Evolutionary conservation across 2,113 vertebrate genomes (phyloP).

Genomic region (Progne subis): DNA sequence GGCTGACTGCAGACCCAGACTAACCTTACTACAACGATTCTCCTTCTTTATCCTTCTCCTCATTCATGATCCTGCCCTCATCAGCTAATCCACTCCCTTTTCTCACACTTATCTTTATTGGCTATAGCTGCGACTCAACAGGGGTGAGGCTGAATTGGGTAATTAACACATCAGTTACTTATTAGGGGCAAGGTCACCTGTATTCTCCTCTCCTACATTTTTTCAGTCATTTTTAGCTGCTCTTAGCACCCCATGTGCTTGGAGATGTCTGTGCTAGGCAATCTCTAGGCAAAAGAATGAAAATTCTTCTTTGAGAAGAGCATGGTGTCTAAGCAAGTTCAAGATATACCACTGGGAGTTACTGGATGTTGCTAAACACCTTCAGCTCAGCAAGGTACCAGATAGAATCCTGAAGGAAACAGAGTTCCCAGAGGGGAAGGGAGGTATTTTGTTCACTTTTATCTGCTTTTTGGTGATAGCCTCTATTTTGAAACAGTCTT

Average conservation of each 20-base stretch:
- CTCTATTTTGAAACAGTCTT: neutral
- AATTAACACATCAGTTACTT: neutral
- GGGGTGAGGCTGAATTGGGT: neutral
- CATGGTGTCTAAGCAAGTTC: fast-evolving
- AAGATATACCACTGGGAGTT: neutral
- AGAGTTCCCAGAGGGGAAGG: neutral
- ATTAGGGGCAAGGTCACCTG: neutral
- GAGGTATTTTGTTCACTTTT: neutral
- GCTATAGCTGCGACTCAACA: neutral
- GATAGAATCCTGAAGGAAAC: neutral
- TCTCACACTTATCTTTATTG: neutral
- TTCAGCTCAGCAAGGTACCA: neutral
- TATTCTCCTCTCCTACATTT: neutral
- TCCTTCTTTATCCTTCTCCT: neutral
- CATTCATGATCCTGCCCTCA: neutral
- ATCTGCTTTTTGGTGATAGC: neutral
- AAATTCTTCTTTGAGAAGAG: neutral
- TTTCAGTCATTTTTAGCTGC: neutral
- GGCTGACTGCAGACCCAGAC: neutral
- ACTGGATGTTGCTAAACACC: neutral
- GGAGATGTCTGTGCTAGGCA: neutral
- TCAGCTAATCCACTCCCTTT: neutral
- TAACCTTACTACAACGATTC: neutral
- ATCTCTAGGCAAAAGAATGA: neutral
- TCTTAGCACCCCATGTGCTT: neutral